Percentiles rank a stretch among this genome's conserved stretches.
Conservation (phyloP, 2,113 vertebrate species). For the Synchiropus splendidus region DNA sequence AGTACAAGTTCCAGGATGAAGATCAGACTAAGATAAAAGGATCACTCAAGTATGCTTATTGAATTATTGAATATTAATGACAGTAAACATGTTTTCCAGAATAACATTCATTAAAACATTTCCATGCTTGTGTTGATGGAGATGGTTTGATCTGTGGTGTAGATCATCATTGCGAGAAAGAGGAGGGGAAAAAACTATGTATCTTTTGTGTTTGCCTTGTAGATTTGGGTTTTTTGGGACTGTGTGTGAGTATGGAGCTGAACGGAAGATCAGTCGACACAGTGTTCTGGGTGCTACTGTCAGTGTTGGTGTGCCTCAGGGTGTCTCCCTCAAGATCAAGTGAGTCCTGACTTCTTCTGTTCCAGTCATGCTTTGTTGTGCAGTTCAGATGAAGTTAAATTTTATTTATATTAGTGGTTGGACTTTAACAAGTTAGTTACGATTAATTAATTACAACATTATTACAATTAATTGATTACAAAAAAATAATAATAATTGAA, state of each 20-base stretch:
- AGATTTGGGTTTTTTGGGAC: constrained; percentile 95
- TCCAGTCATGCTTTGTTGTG: too few relatives aligned
- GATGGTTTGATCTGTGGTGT: too few relatives aligned
- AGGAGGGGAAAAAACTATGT: too few relatives aligned
- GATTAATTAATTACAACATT: too few relatives aligned
- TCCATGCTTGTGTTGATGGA: too few relatives aligned
- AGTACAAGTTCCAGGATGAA: constrained; percentile 97
- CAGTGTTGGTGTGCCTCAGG: constrained; percentile 91
- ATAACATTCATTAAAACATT: not conserved
- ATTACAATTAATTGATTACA: too few relatives aligned
- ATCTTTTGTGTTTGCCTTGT: constrained; percentile 16
- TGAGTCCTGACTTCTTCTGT: constrained; percentile 51
- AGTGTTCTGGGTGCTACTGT: constrained; percentile 86
- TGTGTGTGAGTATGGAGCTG: constrained; percentile 90
- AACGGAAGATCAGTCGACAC: constrained; percentile 95
- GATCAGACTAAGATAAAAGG: constrained; percentile 94
- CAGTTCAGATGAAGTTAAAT: not conserved
- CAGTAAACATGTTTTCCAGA: not conserved
- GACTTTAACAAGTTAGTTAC: too few relatives aligned
- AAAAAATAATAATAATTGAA: too few relatives aligned
- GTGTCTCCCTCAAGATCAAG: constrained; percentile 96
- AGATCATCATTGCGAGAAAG: too few relatives aligned
- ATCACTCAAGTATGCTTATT: constrained; percentile 81
- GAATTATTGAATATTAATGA: not conserved
- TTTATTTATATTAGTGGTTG: too few relatives aligned